These are phyloP conservation scores for Stegophylla sp. DNA, from an alignment of 2,888 invertebrate genomes.

Conservation along the genomic window DNA sequence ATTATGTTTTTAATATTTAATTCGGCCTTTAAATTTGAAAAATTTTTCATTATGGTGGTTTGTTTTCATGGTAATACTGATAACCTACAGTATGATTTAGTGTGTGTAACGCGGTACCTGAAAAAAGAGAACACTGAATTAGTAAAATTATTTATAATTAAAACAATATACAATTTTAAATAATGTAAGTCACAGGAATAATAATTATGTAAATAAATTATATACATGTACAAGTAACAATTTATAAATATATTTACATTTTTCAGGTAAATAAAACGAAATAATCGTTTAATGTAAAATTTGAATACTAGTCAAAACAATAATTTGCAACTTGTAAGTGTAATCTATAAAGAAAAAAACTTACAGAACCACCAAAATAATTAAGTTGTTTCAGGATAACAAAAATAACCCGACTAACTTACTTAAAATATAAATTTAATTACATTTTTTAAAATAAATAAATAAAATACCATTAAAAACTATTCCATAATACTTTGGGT, in stretches of 20 bases:
- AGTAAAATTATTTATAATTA: constrained; percentile 28
- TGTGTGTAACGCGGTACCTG: constrained; percentile 2
- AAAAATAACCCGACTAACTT: constrained; percentile 47
- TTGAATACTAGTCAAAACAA: constrained; percentile 49
- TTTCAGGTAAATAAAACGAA: constrained; percentile 56
- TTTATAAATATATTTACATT: constrained; percentile 56
- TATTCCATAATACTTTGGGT: constrained; percentile 59
- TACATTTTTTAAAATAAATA: constrained; percentile 47
- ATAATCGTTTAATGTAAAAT: constrained; percentile 53
- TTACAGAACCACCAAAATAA: constrained; percentile 56
- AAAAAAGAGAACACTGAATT: constrained; percentile 36
- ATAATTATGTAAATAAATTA: constrained; percentile 35
- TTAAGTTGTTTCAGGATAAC: constrained; percentile 45
- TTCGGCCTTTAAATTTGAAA: constrained; percentile 5
- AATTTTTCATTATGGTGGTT: constrained; percentile 21
- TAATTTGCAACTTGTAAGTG: constrained; percentile 53
- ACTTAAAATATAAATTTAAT: constrained; percentile 45
- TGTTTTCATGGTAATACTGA: constrained; percentile 26
- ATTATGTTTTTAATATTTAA: not conserved
- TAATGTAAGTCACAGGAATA: constrained; percentile 14
- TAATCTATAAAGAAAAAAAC: constrained; percentile 51
- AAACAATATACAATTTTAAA: not conserved
- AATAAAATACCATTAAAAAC: constrained; percentile 57
- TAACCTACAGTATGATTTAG: constrained; percentile 7
- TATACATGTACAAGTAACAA: constrained; percentile 26